Base-by-base conservation (phyloP, 2,113 vertebrate species). In the Ascaphus truei region DNA sequence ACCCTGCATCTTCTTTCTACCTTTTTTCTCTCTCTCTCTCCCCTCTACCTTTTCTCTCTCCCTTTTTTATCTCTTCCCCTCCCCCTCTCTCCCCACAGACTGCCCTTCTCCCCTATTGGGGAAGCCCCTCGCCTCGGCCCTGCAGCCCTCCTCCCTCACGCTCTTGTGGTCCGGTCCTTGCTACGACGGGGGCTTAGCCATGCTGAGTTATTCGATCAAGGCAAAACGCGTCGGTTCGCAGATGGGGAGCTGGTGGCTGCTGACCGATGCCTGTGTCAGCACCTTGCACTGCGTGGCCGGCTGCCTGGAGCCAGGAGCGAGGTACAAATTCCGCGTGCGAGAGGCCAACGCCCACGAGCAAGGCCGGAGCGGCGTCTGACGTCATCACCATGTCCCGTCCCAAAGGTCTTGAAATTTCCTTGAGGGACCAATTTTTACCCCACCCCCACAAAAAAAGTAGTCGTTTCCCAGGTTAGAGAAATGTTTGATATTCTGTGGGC, bases 111-210 rank as follows among this genome's bases (percentile, higher is more conserved):
- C 84, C 0, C 91, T 91, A 0, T 82, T 83, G 2, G 90, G 88
- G 37, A 79, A 84, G 1, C 91, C 89, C 0, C 76, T 78, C 1
- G 59, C 87, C 33, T 92, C 89, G 12, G 77, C 86, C 72, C 61
- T 87, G 47, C 78, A 82, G 26, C 36, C 63, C 1, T 20, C 73
- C 8, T 89, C 87, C 29, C 75, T 93, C 64, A 86, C 87, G 36
- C 81, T 93, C 39, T 90, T 86, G 62, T 92, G 91, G 91, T 84
- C 82, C 0, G 89, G 91, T 0, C 87, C 89, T 7, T 76, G 76
- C 66, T 92, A 87, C 15, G 91, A 91, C 30, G 90, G 91, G 0
- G 91, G 91, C 65, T 84, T 82, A 0, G 86, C 88, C 0, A 76
- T 92, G 50, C 63, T 84, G 55, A 83, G 83, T 34, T 93, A 92